Evolutionary conservation across 2,113 vertebrate species (phyloP), one percentile per base, ranked within the genome.

Genomic region (Alaudala cheleensis): DNA sequence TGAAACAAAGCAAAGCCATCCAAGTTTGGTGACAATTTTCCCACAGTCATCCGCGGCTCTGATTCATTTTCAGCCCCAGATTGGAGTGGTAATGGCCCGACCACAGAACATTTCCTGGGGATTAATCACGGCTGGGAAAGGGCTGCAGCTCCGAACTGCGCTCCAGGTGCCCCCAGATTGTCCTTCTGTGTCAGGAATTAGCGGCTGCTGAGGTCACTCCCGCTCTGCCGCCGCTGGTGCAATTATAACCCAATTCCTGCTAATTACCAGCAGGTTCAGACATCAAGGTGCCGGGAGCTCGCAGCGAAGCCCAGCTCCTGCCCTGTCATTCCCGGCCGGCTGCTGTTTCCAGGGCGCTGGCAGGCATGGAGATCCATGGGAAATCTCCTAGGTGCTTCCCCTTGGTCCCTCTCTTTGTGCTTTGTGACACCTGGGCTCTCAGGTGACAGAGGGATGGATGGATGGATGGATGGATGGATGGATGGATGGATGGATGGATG

Each of bases 31-130:
- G 95, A 95, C 94, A 95, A 80, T 94, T 94, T 93, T 95, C 96
- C 96, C 96, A 96, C 95, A 96, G 92, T 79, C 80, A 15, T 86
- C 45, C 2, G 5, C 90, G 34, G 82, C 80, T 86, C 95, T 93
- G 92, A 96, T 96, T 94, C 93, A 78, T 97, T 95, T 81, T 81
- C 21, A 1, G 79, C 80, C 82, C 8, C 90, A 67, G 88, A 81
- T 92, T 66, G 80, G 86, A 94, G 92, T 58, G 90, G 94, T 93
- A 94, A 90, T 66, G 88, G 88, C 49, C 94, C 86, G 80, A 97
- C 95, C 92, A 92, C 95, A 94, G 92, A 95, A 86, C 88, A 92
- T 93, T 97, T 96, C 95, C 96, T 88, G 92, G 94, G 93, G 93
- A 96, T 96, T 96, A 96, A 96, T 94, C 90, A 93, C 0, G 61